Conservation (phyloP, 2,888 invertebrate genomes). For the Hirtodrosophila confusa region DNA sequence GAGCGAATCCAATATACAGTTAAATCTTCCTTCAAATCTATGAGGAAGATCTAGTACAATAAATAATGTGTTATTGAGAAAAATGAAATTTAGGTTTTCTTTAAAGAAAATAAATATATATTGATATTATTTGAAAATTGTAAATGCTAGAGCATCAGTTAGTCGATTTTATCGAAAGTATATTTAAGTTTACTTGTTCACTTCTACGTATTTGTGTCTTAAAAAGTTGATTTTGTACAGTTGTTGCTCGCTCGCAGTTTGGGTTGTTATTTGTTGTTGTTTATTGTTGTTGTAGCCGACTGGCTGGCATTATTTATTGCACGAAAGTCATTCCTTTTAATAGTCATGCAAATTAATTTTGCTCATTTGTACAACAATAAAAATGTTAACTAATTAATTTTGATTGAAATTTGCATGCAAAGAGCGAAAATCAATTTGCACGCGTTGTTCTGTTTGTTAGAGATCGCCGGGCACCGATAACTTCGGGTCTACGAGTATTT, state of each 20-base stretch:
- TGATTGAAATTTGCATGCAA: slow-evolving; percentile 83
- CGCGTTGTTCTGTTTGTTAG: slow-evolving; percentile 50
- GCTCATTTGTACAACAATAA: slow-evolving; percentile 83
- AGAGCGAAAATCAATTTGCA: slow-evolving; percentile 81
- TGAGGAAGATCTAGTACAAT: too few relatives aligned
- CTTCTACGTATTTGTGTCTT: slow-evolving; percentile 40
- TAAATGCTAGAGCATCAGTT: slow-evolving; percentile 28
- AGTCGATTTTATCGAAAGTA: neutral
- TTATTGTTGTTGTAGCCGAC: slow-evolving; percentile 38
- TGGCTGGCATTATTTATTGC: slow-evolving; percentile 70
- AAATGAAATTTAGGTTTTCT: too few relatives aligned
- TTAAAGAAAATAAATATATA: too few relatives aligned
- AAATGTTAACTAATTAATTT: slow-evolving; percentile 83
- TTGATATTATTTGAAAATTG: too few relatives aligned
- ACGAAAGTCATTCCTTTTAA: slow-evolving; percentile 80
- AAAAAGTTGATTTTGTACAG: slow-evolving; percentile 58
- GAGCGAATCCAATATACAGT: too few relatives aligned
- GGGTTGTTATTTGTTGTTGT: slow-evolving; percentile 33
- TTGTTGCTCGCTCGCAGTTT: slow-evolving; percentile 43
- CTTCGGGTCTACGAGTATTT: slow-evolving; percentile 28
- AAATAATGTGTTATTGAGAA: too few relatives aligned
- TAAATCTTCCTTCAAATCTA: too few relatives aligned
- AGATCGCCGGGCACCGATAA: slow-evolving; percentile 54
- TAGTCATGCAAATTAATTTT: slow-evolving; percentile 82
- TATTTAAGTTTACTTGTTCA: slow-evolving; percentile 6